Percentiles rank a stretch among this genome's conserved stretches.
These are phyloP conservation scores for Centropristis striata DNA, from an alignment of 2,113 vertebrate genomes.

Conservation along the genomic window DNA sequence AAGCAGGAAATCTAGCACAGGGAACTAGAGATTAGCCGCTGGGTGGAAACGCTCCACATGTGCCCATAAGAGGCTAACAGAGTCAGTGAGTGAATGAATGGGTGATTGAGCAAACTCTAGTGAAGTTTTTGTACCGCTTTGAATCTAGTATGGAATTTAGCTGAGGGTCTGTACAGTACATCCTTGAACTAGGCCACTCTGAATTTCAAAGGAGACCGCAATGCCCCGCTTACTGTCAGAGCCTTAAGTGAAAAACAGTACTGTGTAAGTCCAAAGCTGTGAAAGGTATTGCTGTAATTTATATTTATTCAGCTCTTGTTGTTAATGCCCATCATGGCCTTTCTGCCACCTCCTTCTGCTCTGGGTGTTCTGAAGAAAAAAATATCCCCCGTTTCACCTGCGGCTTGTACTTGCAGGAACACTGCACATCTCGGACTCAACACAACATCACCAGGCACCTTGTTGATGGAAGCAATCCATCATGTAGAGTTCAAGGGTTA, in stretches of 20 bases:
- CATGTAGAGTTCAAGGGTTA: slow-evolving; percentile 77
- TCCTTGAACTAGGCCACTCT: slow-evolving; percentile 64
- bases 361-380: slow-evolving; percentile 14
- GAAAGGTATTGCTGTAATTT: slow-evolving; percentile 38
- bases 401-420: slow-evolving; percentile 49
- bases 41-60: slow-evolving; percentile 74
- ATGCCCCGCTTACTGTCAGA: slow-evolving; percentile 27
- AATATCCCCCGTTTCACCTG: slow-evolving; percentile 45
- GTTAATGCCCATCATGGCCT: slow-evolving; percentile 5
- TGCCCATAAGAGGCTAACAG: slow-evolving; percentile 71
- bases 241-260: slow-evolving; percentile 14
- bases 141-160: slow-evolving; percentile 52
- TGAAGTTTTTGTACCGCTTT: slow-evolving; percentile 63
- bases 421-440: slow-evolving; percentile 50
- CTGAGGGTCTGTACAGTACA: slow-evolving; percentile 37
- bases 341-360: slow-evolving; percentile 19
- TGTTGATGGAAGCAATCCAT: slow-evolving; percentile 75
- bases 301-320: slow-evolving; percentile 32
- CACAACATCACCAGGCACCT: slow-evolving; percentile 43
- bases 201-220: slow-evolving; percentile 57
- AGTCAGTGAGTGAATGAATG: slow-evolving; percentile 67
- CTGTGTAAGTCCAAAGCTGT: slow-evolving; percentile 20
- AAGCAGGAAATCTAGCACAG: slow-evolving; percentile 80
- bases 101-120: slow-evolving; percentile 72
- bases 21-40: slow-evolving; percentile 79